phyloP scores from a whole-genome alignment of 2,888 invertebrate species.

The Parnassius orleans region DNA sequence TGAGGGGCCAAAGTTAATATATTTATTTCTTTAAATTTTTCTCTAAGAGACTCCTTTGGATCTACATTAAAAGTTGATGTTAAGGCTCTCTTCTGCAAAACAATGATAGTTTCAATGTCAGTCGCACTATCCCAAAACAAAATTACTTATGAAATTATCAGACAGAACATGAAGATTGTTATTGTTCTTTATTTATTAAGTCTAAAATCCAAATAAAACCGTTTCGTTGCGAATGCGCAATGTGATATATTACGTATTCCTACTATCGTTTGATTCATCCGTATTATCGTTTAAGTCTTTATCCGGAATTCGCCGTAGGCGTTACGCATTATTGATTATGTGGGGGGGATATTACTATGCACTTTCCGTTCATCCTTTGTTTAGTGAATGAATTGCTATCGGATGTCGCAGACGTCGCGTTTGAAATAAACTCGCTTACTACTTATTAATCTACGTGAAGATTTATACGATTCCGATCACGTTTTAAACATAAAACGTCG shows the following conservation, averaged over 20 bases:
- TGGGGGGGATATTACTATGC: conserved; percentile 42
- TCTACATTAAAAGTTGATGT: no score
- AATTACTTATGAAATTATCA: no score
- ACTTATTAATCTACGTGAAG: neutral
- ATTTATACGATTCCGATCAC: conserved; percentile 9
- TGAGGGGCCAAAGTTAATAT: no score
- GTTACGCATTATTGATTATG: conserved; percentile 48
- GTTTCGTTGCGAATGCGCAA: neutral
- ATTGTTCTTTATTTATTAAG: no score
- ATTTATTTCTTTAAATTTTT: no score
- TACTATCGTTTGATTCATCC: conserved; percentile 42
- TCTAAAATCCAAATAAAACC: neutral
- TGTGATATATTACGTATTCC: conserved; percentile 25
- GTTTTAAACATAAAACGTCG: neutral
- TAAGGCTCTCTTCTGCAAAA: no score
- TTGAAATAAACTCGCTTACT: neutral
- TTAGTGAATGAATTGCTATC: conserved; percentile 48
- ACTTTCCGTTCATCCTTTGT: conserved; percentile 45
- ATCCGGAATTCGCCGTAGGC: conserved; percentile 50
- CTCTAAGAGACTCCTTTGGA: no score
- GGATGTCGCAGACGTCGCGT: conserved; percentile 45
- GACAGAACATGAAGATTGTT: no score
- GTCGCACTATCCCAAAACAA: no score
- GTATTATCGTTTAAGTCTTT: conserved; percentile 39
- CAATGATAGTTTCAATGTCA: no score